Evolutionary conservation across 2,113 vertebrate species (phyloP), one percentile per base, ranked within the genome.

Genomic region (Xyliphius kryptos): DNA sequence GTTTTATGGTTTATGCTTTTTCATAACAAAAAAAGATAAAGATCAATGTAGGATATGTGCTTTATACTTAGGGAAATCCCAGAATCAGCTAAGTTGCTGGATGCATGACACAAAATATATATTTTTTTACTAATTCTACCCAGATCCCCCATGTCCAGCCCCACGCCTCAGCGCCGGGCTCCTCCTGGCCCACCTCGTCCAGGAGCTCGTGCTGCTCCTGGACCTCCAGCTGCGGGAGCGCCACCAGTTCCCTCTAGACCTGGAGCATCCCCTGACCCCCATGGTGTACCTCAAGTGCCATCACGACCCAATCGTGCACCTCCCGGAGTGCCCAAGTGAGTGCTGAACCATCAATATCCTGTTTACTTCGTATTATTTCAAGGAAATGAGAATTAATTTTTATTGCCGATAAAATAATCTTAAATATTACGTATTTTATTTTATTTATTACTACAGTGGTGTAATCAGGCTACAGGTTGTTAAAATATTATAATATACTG

Each of bases 241-340:
- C 91, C 91, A 75, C 90, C 89, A 78, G 88, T 91, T 80, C 86
- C 89, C 80, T 82, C 87, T 22, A 90, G 87, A 77, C 93, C 95
- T 38, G 93, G 94, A 76, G 87, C 93, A 57, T 92, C 93, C 66
- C 91, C 91, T 56, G 88, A 93, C 69, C 91, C 91, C 32, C 91
- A 90, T 1, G 83, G 89, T 16, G 88, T 90, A 57, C 91, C 91
- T 56, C 89, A 92, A 75, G 88, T 96, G 72, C 95, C 95, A 59
- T 94, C 91, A 70, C 83, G 94, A 67, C 95, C 95, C 75, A 98
- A 94, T 77, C 91, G 95, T n/a, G 93, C 89, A 9, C 93, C 95
- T 74, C 94, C 94, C 17, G 94, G 95, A 74, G 93, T 97, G 63
- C 94, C 94, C 74, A 97, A 94, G 95, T 97, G 86, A 89, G 91